phyloP scores from a whole-genome alignment of 2,888 invertebrate species.

The Masnerella sp. region DNA sequence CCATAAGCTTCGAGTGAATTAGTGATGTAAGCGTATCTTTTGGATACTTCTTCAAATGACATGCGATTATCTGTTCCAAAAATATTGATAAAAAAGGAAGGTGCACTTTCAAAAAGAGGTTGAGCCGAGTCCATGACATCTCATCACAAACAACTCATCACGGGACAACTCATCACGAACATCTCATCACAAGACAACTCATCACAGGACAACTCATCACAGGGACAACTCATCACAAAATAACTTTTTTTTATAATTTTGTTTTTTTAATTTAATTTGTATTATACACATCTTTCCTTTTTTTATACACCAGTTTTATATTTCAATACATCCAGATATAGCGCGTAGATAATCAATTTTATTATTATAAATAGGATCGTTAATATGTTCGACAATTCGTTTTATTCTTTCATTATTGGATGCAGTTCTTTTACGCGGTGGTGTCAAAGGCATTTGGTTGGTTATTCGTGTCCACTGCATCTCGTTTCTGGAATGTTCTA shows the following conservation, averaged over 20 bases:
- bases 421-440: not conserved
- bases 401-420: not conserved
- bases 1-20: slow-evolving; percentile 42
- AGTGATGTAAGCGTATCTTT: slow-evolving; percentile 60
- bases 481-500: slow-evolving; percentile 5
- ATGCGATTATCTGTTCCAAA: slow-evolving; percentile 65
- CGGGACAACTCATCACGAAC: not conserved
- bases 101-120: slow-evolving; percentile 50
- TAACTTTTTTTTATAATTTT: not conserved
- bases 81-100: slow-evolving; percentile 62
- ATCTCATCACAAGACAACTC: not conserved
- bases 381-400: not conserved
- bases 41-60: slow-evolving; percentile 52
- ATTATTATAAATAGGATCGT: not conserved
- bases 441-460: slow-evolving; percentile 1
- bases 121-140: slow-evolving; percentile 24
- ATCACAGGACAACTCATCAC: not conserved
- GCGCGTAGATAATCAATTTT: slow-evolving; percentile 3
- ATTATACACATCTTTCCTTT: no score
- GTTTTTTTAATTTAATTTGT: not conserved
- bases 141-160: not conserved
- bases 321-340: not conserved
- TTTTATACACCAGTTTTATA: no score
- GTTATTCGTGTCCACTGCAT: not conserved
- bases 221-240: not conserved